Conservation (phyloP, 1,140 invertebrate genomes). For the Neoseiulus cucumeris region DNA sequence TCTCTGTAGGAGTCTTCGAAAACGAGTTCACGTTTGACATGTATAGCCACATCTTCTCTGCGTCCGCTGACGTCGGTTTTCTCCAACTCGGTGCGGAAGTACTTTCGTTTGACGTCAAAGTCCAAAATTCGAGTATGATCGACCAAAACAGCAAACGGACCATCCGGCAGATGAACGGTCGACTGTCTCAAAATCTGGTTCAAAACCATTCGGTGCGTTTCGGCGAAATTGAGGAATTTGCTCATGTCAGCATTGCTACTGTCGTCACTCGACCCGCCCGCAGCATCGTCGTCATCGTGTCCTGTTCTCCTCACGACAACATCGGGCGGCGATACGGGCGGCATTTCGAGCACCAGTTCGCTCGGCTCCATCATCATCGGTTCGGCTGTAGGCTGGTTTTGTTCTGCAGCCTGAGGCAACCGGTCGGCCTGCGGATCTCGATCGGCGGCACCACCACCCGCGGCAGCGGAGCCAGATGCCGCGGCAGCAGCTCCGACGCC, state of each 20-base stretch:
- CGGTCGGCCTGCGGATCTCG: no score
- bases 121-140: constrained; percentile 72
- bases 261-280: not conserved
- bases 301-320: constrained; percentile 17
- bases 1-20: constrained; percentile 84
- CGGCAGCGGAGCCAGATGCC: no score
- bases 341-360: constrained; percentile 34
- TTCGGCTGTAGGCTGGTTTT: constrained; percentile 16
- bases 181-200: constrained; percentile 80
- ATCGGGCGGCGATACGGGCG: constrained; percentile 31
- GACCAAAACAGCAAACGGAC: constrained; percentile 70
- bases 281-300: constrained; percentile 1
- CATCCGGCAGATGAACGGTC: constrained; percentile 58
- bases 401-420: constrained; percentile 11
- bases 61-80: constrained; percentile 39
- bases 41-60: constrained; percentile 72
- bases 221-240: constrained; percentile 51
- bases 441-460: no score
- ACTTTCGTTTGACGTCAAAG: constrained; percentile 77
- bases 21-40: constrained; percentile 61
- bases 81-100: constrained; percentile 70
- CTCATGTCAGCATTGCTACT: constrained; percentile 32
- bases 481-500: not conserved
- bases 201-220: constrained; percentile 68
- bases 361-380: constrained; percentile 22